A percentile compares a stretch with the other conserved stretches of the same genome.
Conservation (phyloP, 2,113 vertebrate genomes). For the Mustela lutreola region DNA sequence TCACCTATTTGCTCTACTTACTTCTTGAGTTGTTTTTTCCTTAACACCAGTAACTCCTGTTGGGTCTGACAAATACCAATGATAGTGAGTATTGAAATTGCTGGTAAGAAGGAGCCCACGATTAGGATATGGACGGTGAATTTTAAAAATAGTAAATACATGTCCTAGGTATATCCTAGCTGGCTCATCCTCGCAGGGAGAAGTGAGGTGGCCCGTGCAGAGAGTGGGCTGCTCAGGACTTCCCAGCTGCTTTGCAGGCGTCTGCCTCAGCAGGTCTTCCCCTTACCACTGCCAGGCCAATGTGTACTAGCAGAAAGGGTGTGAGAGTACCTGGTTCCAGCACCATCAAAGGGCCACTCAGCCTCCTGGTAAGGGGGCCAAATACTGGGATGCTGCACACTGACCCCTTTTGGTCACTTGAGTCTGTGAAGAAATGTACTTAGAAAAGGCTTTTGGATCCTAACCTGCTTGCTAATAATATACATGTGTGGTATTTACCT, state of each 20-base stretch:
- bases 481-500: fast-evolving
- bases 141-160: neutral
- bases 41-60: neutral
- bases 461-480: neutral
- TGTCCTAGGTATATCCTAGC: neutral
- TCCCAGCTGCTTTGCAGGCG: neutral
- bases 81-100: neutral
- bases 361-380: no score
- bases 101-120: neutral
- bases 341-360: fast-evolving
- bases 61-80: neutral
- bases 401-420: neutral
- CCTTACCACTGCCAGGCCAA: neutral
- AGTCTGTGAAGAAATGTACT: neutral
- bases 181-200: neutral
- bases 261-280: no score
- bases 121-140: neutral
- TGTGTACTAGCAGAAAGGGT: no score
- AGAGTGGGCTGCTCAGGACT: neutral
- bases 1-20: neutral
- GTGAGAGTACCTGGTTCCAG: no score
- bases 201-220: neutral
- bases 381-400: neutral
- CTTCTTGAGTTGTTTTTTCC: neutral
- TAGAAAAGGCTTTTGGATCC: neutral